A percentile compares a stretch with the other conserved stretches of the same genome.
Conservation (phyloP, 2,797 vertebrate genomes). For the Cephalopachus bancanus region DNA sequence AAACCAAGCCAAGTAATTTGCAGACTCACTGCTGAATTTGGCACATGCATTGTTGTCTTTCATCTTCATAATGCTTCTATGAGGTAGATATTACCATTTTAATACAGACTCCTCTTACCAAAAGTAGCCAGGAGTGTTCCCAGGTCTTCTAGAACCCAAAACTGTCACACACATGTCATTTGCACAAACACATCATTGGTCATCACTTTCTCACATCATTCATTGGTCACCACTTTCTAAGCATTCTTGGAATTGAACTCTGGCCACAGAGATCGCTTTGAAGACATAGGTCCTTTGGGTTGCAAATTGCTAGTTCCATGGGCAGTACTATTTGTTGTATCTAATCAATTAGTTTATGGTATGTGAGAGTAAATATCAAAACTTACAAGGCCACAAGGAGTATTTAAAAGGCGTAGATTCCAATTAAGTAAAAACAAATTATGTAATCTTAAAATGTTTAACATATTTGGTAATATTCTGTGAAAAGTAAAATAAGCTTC, state of each 20-base stretch:
- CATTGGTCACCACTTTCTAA: background rate
- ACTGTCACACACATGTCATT: background rate
- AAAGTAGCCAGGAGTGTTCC: background rate
- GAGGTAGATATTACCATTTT: background rate
- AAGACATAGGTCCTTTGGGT: background rate
- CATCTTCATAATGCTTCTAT: background rate
- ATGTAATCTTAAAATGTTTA: background rate
- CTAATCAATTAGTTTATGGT: background rate
- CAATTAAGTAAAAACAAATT: slow-evolving; percentile 26
- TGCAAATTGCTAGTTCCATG: background rate
- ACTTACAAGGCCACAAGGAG: background rate
- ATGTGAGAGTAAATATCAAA: background rate
- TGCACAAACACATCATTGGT: background rate
- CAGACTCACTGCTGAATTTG: background rate
- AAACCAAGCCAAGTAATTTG: background rate
- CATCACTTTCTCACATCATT: background rate
- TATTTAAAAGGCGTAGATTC: background rate
- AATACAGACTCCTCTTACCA: background rate
- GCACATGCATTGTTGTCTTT: background rate
- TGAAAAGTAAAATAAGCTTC: slow-evolving; percentile 42
- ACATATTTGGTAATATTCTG: slow-evolving; percentile 37
- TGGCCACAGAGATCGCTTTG: background rate
- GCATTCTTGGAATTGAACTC: background rate
- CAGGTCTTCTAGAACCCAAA: background rate
- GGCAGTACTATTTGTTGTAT: background rate